A percentile compares a stretch with the other conserved stretches of the same genome.
phyloP scores from a whole-genome alignment of 2,797 vertebrate species.

The Tangara arthus region DNA sequence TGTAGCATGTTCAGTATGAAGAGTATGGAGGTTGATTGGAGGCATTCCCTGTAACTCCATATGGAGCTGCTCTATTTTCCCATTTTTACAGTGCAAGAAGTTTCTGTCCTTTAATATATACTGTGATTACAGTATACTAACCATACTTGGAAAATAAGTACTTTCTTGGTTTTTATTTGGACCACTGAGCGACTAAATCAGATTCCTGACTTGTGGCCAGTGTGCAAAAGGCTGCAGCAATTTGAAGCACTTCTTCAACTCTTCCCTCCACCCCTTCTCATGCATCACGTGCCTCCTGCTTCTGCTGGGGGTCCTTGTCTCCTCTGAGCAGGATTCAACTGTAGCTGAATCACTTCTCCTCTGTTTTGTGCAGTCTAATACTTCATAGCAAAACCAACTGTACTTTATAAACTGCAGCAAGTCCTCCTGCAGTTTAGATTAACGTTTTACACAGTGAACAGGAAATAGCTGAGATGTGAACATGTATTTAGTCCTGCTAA shows the following conservation, averaged over 20 bases:
- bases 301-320: background rate
- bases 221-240: background rate
- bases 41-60: background rate
- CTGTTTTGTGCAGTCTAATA: background rate
- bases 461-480: background rate
- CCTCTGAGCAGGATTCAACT: background rate
- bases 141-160: background rate
- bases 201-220: background rate
- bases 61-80: background rate
- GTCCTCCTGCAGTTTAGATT: background rate
- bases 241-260: background rate
- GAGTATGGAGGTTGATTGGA: rapidly evolving
- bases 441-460: background rate
- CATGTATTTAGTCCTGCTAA: background rate
- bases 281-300: rapidly evolving
- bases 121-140: background rate
- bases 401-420: background rate
- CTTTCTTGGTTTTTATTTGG: background rate
- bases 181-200: background rate
- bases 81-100: background rate
- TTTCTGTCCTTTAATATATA: background rate
- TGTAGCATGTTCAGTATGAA: background rate
- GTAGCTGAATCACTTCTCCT: background rate
- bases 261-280: background rate
- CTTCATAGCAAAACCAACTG: background rate